Evolutionary conservation across 2,888 invertebrate genomes (phyloP).

Genomic region (Caenorhabditis panamensis): DNA sequence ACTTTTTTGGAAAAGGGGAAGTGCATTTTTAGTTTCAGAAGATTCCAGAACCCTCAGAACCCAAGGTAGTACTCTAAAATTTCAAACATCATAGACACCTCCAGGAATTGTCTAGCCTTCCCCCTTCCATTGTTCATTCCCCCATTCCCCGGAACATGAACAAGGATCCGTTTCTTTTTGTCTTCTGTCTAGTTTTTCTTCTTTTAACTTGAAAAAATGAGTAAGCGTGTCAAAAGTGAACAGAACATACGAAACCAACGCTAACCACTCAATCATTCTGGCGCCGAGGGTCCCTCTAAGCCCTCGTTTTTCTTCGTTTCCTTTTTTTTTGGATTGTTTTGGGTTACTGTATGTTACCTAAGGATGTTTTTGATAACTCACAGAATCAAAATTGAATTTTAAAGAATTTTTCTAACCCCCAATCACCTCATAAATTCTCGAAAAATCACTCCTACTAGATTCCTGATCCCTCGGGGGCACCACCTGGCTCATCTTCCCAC

Average conservation of each 20-base stretch:
- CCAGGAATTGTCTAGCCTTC: not conserved
- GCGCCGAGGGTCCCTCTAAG: not conserved
- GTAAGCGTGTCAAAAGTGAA: not conserved
- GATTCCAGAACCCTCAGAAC: no score
- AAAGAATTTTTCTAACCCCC: no score
- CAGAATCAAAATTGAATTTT: no score
- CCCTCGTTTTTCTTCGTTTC: slow-evolving; percentile 30
- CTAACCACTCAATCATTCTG: slow-evolving; percentile 50
- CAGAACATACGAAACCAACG: not conserved
- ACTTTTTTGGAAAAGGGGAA: no score
- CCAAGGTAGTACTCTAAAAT: not conserved
- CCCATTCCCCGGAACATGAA: not conserved
- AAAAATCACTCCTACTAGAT: no score
- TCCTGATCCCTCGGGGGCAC: no score
- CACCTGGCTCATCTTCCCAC: no score
- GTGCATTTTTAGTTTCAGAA: no score
- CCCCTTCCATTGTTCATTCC: slow-evolving; percentile 1
- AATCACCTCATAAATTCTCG: no score
- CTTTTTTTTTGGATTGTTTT: no score
- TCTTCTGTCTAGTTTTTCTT: not conserved
- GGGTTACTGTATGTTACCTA: no score
- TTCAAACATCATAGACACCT: not conserved
- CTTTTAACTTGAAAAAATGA: not conserved
- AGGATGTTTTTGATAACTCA: no score
- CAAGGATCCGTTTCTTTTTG: not conserved